Base-by-base conservation (phyloP, 2,113 vertebrate genomes). In the Piaya cayana region DNA sequence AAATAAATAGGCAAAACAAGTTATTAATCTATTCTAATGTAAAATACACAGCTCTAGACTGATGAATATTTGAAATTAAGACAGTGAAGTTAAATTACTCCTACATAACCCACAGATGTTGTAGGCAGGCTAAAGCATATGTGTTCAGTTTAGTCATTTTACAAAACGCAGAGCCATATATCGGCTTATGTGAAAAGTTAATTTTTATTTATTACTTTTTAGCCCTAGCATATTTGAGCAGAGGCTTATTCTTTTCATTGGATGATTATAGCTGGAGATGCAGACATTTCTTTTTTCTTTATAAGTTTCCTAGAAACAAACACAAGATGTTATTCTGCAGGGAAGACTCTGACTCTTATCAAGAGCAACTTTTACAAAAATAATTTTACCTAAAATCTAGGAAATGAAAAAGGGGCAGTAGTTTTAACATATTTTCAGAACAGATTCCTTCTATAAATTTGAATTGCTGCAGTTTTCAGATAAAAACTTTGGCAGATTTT, bases 401-500 rank as follows among this genome's bases (percentile, higher is more conserved):
- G 39, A 76, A 90, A 85, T n/a, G 34, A 92, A 79, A 62, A 79
- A 75, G 43, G 18, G 64, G n/a, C 63, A 59, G 68, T 39, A 60
- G 65, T 64, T 97, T 91, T 78, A 78, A 80, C 88, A 63, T 67
- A 53, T 96, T 96, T 82, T 68, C 91, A 84, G 82, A 96, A 85
- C 75, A 68, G 39, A 90, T 94, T 93, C 71, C 81, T 42, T 45
- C 91, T 88, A 92, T 93, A 95, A 96, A 96, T 94, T 56, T 95
- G 95, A 90, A 97, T 92, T 95, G 93, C 70, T 79, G 92, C 92
- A 87, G 86, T 88, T 87, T 97, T 90, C 89, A 12, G 82, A 78
- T 70, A 47, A 79, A 88, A 96, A 95, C 62, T 92, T 96, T 97
- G 97, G 98, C 97, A 97, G 96, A 93, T 86, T 82, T 90, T 87